Conservation (phyloP, 1,140 invertebrate species). For the Temnothorax nylanderi region DNA sequence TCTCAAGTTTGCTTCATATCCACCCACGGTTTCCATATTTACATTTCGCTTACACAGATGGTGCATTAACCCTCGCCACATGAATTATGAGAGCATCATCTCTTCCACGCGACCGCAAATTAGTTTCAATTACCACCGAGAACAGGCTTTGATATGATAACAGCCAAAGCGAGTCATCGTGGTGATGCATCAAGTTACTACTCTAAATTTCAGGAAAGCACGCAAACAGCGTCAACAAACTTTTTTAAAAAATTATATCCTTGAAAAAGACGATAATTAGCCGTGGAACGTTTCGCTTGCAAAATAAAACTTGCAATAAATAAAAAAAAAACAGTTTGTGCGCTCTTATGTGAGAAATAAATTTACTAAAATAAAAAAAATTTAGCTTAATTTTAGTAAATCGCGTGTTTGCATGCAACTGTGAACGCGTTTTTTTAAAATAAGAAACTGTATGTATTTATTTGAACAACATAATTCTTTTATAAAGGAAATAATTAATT, state of each 20-base stretch:
- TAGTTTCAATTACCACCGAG: slow-evolving; percentile 49
- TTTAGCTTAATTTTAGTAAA: no score
- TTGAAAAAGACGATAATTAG: not conserved
- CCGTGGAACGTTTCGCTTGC: not conserved
- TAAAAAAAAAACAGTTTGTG: not conserved
- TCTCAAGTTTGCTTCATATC: slow-evolving; percentile 23
- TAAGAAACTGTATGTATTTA: no score
- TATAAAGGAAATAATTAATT: no score
- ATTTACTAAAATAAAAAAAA: no score
- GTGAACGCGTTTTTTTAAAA: no score
- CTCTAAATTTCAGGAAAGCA: not conserved
- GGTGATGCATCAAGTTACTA: slow-evolving; percentile 37
- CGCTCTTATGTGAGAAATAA: no score
- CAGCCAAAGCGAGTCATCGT: slow-evolving; percentile 46
- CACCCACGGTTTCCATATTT: slow-evolving; percentile 36
- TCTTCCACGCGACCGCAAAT: slow-evolving; percentile 42
- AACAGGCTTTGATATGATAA: slow-evolving; percentile 50
- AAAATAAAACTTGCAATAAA: not conserved
- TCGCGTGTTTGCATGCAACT: no score
- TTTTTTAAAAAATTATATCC: not conserved
- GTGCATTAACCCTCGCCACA: slow-evolving; percentile 47
- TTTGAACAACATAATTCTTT: no score
- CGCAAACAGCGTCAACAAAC: not conserved
- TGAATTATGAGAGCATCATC: slow-evolving; percentile 53
- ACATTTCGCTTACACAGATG: slow-evolving; percentile 42